Base-by-base conservation (phyloP, 2,888 invertebrate species). In the Ceratothoa steindachneri region DNA sequence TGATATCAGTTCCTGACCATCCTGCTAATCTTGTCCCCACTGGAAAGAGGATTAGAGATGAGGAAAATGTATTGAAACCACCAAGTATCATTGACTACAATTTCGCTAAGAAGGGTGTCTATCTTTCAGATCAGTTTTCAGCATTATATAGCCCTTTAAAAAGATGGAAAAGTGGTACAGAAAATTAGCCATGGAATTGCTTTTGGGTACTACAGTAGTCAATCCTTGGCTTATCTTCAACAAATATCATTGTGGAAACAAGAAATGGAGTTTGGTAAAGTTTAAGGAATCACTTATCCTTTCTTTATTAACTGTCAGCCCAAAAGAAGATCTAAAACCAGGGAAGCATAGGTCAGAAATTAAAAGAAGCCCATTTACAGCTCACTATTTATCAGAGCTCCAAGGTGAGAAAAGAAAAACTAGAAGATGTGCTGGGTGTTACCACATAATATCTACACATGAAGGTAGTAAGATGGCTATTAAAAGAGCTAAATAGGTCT, bases 51-150 rank as follows among this genome's bases (percentile, higher is more conserved):
- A 41, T 66, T 66, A 66, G 66, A 53, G 51, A 22, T 70, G 74
- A 60, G 28, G 55, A 66, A 71, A 70, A 74, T 15, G 53, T 65
- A 52, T 41, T 22, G 67, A 67, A 74, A 53, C 70, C 67, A 29
- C 22, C 70, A 31, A 53, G 70, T 74, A 19, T 74, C 28, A 51
- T 74, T 27, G 60, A 74, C 30, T 74, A 67, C 55, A 74, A 70
- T 71, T 12, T 30, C 15, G 55, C 66, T 27, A 71, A 70, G 30
- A 74, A 74, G 71, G 71, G 55, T 52, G 70, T 74, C 27, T 65
- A 71, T 67, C 27, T 70, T 31, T 74, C 74, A 30, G 74, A 74
- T 31, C 74, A 74, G 55, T 52, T 74, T 66, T 66, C 67, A 24
- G 24, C 65, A 22, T 70, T 53, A 55, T 67, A 74, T 55, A 71